Percentiles rank a stretch among this genome's conserved stretches.
Evolutionary conservation across 2,797 vertebrate genomes (phyloP).

Genomic region (Rhabdophis nuchalis): DNA sequence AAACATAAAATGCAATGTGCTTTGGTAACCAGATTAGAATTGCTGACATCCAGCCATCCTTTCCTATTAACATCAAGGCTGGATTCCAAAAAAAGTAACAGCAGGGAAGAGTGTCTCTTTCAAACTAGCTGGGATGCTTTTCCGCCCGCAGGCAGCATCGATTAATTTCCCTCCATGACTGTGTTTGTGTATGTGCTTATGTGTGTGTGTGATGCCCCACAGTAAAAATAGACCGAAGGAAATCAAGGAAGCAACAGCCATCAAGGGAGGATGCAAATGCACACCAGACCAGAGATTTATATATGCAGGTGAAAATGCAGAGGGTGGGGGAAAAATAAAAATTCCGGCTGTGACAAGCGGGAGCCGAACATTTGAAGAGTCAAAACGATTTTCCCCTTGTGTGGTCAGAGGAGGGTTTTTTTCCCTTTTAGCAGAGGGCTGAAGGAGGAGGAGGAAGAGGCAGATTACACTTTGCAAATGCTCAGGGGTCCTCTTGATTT

Average conservation of each 20-base stretch:
- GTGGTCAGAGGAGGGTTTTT: neutral
- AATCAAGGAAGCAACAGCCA: neutral
- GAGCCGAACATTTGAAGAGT: neutral
- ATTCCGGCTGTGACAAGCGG: accelerated
- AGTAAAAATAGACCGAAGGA: neutral
- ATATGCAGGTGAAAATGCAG: neutral
- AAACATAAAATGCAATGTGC: neutral
- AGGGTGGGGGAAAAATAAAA: neutral
- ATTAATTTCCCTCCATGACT: too few relatives aligned
- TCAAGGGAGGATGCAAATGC: neutral
- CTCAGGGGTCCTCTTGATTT: neutral
- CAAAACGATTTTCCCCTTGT: neutral
- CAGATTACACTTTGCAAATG: neutral
- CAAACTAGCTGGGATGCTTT: neutral
- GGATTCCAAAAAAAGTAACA: neutral
- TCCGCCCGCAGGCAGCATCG: neutral
- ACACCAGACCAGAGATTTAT: neutral
- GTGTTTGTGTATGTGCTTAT: neutral
- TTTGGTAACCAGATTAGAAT: neutral
- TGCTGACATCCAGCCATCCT: neutral
- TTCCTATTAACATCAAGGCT: neutral
- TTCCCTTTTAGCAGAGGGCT: neutral
- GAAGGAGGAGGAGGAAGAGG: neutral
- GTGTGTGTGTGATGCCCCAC: too few relatives aligned
- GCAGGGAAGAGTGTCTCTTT: neutral